Conservation (phyloP, 2,113 vertebrate genomes). For the Seriola quinqueradiata region DNA sequence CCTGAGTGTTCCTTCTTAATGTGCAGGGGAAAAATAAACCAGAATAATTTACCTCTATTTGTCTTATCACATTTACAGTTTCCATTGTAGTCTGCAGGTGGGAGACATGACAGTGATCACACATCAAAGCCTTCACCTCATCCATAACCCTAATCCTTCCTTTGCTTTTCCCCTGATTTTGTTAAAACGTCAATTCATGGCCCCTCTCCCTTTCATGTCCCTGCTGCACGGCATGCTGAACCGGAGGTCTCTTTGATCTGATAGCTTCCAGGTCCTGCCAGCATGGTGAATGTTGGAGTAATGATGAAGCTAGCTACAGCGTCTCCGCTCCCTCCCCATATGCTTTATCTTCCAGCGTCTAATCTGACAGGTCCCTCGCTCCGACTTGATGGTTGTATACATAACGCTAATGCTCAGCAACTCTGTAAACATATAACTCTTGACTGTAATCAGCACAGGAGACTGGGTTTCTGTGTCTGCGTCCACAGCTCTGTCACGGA, state of each 20-base stretch:
- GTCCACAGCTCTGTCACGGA: slow-evolving; percentile 53
- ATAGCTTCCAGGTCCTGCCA: slow-evolving; percentile 79
- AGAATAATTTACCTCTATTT: slow-evolving; percentile 65
- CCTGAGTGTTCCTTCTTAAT: slow-evolving; percentile 34
- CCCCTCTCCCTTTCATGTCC: slow-evolving; percentile 80
- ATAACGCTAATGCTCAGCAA: slow-evolving; percentile 77
- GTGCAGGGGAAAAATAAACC: slow-evolving; percentile 38
- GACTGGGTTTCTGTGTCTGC: slow-evolving; percentile 60
- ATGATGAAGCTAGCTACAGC: slow-evolving; percentile 66
- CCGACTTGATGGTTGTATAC: slow-evolving; percentile 76
- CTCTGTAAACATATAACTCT: slow-evolving; percentile 80
- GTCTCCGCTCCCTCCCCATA: slow-evolving; percentile 35
- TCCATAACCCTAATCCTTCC: slow-evolving; percentile 71
- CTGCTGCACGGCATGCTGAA: slow-evolving; percentile 57
- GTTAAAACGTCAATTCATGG: slow-evolving; percentile 80
- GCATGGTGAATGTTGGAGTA: slow-evolving; percentile 70
- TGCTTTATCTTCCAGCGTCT: slow-evolving; percentile 72
- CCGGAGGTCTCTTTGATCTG: slow-evolving; percentile 82
- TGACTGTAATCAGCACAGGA: slow-evolving; percentile 69
- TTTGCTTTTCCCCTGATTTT: slow-evolving; percentile 75
- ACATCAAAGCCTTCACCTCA: slow-evolving; percentile 75
- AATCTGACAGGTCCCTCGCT: slow-evolving; percentile 80
- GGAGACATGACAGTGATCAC: slow-evolving; percentile 73
- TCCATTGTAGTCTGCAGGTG: slow-evolving; percentile 76
- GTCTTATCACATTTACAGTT: slow-evolving; percentile 70